Conservation (phyloP, 2,888 invertebrate species). For the Onchidella celtica region DNA sequence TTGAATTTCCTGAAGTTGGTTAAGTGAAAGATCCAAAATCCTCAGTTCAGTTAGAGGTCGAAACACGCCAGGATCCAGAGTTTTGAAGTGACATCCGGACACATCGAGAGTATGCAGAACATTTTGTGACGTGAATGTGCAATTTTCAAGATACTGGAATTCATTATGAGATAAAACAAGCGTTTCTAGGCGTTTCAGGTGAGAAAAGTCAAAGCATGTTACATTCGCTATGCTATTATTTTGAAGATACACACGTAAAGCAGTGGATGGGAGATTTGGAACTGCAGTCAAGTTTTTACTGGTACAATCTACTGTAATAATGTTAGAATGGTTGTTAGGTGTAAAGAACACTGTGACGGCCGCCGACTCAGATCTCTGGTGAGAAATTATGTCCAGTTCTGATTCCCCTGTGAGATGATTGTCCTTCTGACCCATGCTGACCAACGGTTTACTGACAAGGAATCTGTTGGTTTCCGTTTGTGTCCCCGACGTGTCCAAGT, state of each 20-base stretch:
- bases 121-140: background rate
- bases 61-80: background rate
- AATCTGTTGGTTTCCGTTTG: too few species aligned
- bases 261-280: background rate
- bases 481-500: too few species aligned
- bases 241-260: background rate
- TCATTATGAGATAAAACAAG: background rate
- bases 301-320: background rate
- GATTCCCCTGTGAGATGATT: too few species aligned
- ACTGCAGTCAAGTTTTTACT: background rate
- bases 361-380: too few species aligned
- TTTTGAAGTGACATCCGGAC: background rate
- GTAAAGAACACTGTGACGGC: too few species aligned
- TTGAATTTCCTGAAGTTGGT: background rate
- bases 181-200: background rate
- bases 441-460: too few species aligned
- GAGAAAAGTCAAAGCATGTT: background rate
- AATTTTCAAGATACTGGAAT: background rate
- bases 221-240: background rate
- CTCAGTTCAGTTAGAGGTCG: background rate
- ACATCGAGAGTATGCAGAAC: background rate
- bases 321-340: too few species aligned
- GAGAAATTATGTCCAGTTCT: too few species aligned
- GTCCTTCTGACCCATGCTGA: too few species aligned
- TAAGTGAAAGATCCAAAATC: background rate